A percentile compares a stretch with the other conserved stretches of the same genome.
Evolutionary conservation across 1,140 invertebrate genomes (phyloP).

Genomic region (Triops longicaudatus): DNA sequence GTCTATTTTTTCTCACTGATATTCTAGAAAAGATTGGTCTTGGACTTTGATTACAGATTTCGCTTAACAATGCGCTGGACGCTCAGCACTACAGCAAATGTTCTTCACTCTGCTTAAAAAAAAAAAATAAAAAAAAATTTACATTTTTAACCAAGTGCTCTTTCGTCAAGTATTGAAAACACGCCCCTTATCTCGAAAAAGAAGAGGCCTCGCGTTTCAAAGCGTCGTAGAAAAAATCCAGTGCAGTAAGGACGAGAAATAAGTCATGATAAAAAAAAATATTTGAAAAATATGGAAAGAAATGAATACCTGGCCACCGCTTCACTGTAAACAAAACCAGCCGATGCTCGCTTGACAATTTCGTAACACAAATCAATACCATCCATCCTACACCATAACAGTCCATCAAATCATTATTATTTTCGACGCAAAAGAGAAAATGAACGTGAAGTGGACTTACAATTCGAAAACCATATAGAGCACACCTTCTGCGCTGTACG

Average conservation of each 20-base stretch:
- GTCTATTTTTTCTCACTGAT: too few species aligned
- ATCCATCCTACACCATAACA: constrained; percentile 80
- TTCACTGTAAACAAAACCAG: constrained; percentile 97
- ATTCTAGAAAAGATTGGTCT: too few species aligned
- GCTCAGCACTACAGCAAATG: too few species aligned
- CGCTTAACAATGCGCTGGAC: too few species aligned
- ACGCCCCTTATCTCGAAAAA: too few species aligned
- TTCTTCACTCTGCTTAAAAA: too few species aligned
- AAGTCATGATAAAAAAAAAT: neutral
- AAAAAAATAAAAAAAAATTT: too few species aligned
- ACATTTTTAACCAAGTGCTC: too few species aligned
- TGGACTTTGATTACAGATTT: too few species aligned
- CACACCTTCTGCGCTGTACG: constrained; percentile 97
- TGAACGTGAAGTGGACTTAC: constrained; percentile 55
- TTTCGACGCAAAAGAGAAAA: constrained; percentile 23
- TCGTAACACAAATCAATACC: constrained; percentile 97
- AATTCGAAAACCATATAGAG: constrained; percentile 99
- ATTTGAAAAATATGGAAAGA: neutral
- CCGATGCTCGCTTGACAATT: constrained; percentile 86
- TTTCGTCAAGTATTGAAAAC: too few species aligned
- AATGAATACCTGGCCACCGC: constrained; percentile 82
- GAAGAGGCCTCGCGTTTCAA: too few species aligned
- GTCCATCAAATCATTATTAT: constrained; percentile 29
- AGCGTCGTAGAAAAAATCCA: too few species aligned
- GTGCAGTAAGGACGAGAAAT: neutral